A percentile compares a stretch with the other conserved stretches of the same genome.
Conservation (phyloP, 2,888 invertebrate species). For the Caenorhabditis sp. region DNA sequence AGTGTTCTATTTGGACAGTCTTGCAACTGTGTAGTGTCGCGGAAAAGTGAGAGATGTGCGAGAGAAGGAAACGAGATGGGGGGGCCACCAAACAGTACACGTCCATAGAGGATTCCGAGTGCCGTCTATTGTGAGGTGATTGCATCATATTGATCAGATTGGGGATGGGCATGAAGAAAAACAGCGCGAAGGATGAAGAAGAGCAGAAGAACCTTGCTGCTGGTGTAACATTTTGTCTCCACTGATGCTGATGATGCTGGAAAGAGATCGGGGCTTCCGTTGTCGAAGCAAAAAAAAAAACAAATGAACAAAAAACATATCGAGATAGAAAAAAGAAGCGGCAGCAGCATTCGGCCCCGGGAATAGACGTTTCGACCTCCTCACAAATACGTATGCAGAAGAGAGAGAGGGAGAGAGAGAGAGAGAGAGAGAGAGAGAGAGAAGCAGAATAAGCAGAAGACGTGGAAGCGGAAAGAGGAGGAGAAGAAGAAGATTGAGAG, state of each 20-base stretch:
- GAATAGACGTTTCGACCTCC: slow-evolving; percentile 12
- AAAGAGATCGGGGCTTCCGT: neutral
- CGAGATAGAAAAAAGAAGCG: neutral
- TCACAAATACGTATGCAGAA: neutral
- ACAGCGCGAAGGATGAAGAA: neutral
- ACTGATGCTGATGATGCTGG: neutral
- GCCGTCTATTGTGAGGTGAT: slow-evolving; percentile 5
- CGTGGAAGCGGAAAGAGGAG: too few species aligned
- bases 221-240: slow-evolving; percentile 4
- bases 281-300: neutral
- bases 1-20: slow-evolving; percentile 30
- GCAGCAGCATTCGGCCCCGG: slow-evolving; percentile 1
- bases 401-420: neutral
- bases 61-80: slow-evolving; percentile 1
- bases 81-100: slow-evolving; percentile 3
- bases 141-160: slow-evolving; percentile 25
- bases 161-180: neutral
- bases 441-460: slow-evolving; percentile 3
- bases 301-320: slow-evolving; percentile 6
- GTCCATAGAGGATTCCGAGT: neutral
- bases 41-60: slow-evolving; percentile 13
- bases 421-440: neutral
- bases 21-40: slow-evolving; percentile 14
- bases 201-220: neutral
- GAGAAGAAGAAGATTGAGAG: neutral